Evolutionary conservation across 1,140 invertebrate species (phyloP), one percentile per base, ranked within the genome.

Genomic region (Agrilus planipennis): DNA sequence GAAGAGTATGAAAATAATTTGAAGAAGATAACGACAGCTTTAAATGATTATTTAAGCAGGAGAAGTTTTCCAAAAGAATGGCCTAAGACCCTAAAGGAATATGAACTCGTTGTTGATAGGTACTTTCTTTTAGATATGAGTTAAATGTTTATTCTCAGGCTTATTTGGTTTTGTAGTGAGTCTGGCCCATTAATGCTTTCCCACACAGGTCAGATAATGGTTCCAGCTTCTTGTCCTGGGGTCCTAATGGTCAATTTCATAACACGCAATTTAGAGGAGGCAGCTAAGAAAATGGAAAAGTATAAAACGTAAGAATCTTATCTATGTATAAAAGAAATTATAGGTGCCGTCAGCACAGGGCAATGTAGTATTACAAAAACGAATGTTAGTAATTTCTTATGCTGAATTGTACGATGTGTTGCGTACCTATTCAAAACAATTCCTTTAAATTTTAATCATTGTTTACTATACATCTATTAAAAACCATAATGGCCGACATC

Each of bases 121-220:
- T 88, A 69, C 75, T 77, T 76, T 17, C 4, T 56, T 42, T n/a
- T n/a, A n/a, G n/a, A n/a, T 44, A 36, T 15, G 7, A 6, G 17
- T 1, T 40, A 41, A 34, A 7, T 41, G 4, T 17, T 30, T 36
- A 41, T 7, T 23, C n/a, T 11, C 34, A 30, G 4, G 14, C 11
- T 34, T 12, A 18, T 4, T 15, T 19, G n/a, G 45, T 31, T 40
- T 68, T 71, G 21, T 56, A 88, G 84, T 14, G 88, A 89, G 64
- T 82, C 88, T 12, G 88, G 89, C 2, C 89, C 89, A 0, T 56
- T 94, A 27, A 91, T 90, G 85, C 71, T 93, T n/a, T 89, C 86
- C 5, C 87, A 87, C 1, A 90, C 84, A 23, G 89, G 89, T 15
- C 87, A 92, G 63, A 87, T 93, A 50, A 89, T 92, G 30, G 85